These are phyloP conservation scores for Motacilla alba DNA, from an alignment of 2,113 vertebrate genomes.

Conservation along the genomic window DNA sequence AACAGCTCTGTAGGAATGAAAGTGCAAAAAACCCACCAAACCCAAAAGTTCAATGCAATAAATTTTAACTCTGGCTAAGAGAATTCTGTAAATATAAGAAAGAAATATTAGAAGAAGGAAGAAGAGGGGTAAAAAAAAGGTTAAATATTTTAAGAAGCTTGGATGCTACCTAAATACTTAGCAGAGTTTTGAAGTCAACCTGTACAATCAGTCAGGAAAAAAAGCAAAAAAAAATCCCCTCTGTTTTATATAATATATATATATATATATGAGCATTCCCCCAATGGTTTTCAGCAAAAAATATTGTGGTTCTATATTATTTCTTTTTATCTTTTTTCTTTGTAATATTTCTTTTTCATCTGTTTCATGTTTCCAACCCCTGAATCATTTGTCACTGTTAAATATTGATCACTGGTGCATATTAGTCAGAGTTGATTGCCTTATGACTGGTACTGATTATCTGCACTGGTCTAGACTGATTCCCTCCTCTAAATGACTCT, in stretches of 20 bases:
- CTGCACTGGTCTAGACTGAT: background rate
- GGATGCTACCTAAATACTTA: background rate
- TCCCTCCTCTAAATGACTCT: background rate
- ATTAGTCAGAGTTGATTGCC: background rate
- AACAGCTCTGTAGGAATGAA: background rate
- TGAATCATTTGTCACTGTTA: background rate
- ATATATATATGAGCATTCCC: background rate
- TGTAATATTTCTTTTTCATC: background rate
- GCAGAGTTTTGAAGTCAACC: background rate
- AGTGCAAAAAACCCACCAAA: background rate
- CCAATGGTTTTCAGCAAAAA: background rate
- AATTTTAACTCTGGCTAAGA: background rate
- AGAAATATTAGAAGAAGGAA: background rate
- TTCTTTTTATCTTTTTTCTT: background rate
- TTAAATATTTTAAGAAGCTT: background rate
- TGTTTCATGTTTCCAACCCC: background rate
- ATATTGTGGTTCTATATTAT: background rate
- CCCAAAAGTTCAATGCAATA: background rate
- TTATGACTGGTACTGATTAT: background rate
- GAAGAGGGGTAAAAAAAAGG: background rate
- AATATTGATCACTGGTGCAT: background rate
- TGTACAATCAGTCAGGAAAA: background rate
- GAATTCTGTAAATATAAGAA: background rate
- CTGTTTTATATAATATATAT: background rate
- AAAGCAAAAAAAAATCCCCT: background rate